phyloP scores from a whole-genome alignment of 2,113 vertebrate genomes.

The Zosterops lateralis region DNA sequence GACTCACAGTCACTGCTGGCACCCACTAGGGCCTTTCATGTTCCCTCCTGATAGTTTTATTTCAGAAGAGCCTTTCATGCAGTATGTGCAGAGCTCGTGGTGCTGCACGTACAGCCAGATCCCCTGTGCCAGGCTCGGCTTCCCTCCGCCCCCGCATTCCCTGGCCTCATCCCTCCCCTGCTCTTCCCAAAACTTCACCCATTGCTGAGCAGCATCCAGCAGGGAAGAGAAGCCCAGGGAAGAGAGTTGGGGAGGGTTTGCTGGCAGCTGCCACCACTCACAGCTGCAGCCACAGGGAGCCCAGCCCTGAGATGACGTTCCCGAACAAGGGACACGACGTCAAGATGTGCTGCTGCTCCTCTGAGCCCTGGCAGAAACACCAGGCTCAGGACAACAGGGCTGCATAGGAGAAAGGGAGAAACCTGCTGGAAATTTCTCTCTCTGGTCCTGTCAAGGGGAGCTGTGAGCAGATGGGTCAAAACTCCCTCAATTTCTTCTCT shows the following conservation, averaged over 20 bases:
- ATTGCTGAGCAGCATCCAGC: accelerated
- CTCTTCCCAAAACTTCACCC: constrained; percentile 4
- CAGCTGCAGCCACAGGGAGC: not conserved
- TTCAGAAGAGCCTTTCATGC: constrained; percentile 29
- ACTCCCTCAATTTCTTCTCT: not conserved
- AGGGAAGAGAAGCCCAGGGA: not conserved
- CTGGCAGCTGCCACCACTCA: not conserved
- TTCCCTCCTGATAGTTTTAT: constrained; percentile 36
- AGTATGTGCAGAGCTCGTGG: constrained; percentile 10
- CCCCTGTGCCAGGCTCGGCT: constrained; percentile 26
- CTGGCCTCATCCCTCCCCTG: not conserved
- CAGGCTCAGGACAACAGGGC: not conserved
- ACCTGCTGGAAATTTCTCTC: not conserved
- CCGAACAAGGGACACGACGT: accelerated
- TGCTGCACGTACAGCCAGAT: constrained; percentile 38
- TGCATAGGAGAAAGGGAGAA: not conserved
- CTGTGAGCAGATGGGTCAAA: not conserved
- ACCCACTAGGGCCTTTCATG: constrained; percentile 25
- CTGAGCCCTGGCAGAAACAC: not conserved
- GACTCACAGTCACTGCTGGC: constrained; percentile 44
- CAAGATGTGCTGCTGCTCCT: not conserved
- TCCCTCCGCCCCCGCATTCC: not conserved
- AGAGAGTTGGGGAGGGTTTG: not conserved
- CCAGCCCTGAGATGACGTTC: not conserved
- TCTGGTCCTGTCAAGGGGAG: not conserved